Base-by-base conservation (phyloP, 2,113 vertebrate genomes). In the Siniperca knerii region DNA sequence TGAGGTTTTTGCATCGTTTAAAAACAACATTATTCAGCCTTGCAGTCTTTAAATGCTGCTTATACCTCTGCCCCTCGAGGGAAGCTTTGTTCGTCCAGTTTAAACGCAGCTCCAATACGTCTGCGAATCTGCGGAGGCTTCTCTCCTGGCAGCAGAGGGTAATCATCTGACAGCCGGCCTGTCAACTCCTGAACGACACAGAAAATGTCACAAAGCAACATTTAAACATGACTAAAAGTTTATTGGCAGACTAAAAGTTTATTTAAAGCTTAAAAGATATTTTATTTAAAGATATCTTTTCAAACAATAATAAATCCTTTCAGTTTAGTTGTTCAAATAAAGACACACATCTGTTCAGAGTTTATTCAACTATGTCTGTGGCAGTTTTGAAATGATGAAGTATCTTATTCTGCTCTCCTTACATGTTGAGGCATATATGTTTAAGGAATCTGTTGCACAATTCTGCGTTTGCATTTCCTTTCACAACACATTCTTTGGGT, bases 71-170 rank as follows among this genome's bases (percentile, higher is more conserved):
- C 89, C 90, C 85, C 91, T 23, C 55, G 85, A 29, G 92, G 80
- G 5, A 98, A 88, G 60, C 96, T 96, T 81, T 90, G 94, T 66
- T 96, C 96, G 8, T 99, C 97, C 82, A 99, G 89, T 85, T 95
- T 96, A 91, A 98, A 99, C 1, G 96, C 93, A 0, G 98, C 96
- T 50, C 98, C 98, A 0, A 99, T 94, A 71, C 97, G 96, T 54
- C 96, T 95, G 42, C 94, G 96, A 8, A 99, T 95, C 40, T 93
- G 96, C 1, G 97, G 98, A 9, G 93, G 95, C 77, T 96, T 96
- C 90, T 99, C 97, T 0, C 97, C 97, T 0, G 94, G 95, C 65
- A 95, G 95, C 42, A 98, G 92, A 11, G 97, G 98, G 79, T 97
- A 99, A 89, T 98, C 97, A 0, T 77, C 75, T 3, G 97, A 95